phyloP scores from a whole-genome alignment of 2,113 vertebrate species.

The Chionodraco myersi region DNA sequence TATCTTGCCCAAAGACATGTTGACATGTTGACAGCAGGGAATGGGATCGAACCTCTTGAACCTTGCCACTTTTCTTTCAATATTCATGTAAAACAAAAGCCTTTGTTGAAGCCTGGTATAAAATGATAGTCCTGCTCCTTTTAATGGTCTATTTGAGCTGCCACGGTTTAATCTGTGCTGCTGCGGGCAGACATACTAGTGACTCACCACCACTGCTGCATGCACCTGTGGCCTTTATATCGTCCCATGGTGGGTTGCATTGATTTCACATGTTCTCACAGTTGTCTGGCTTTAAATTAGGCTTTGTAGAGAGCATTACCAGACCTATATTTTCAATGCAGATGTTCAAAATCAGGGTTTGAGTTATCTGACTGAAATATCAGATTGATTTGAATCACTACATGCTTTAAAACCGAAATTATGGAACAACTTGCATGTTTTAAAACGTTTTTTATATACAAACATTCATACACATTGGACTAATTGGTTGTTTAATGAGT shows the following conservation, averaged over 20 bases:
- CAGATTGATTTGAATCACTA: not conserved
- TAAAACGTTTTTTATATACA: not conserved
- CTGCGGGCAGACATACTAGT: too few relatives aligned
- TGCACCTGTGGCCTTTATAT: not conserved
- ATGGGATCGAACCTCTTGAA: too few relatives aligned
- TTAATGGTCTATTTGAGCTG: too few relatives aligned
- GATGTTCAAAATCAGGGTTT: not conserved
- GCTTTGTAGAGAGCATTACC: not conserved
- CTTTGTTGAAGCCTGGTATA: not conserved
- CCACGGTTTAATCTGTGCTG: not conserved
- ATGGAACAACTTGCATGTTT: not conserved
- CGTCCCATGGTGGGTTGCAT: not conserved
- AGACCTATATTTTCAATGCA: not conserved
- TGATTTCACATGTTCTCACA: not conserved
- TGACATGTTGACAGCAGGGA: too few relatives aligned
- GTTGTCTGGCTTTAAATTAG: not conserved
- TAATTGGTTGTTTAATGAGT: too few relatives aligned
- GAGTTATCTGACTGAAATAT: not conserved
- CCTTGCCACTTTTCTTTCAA: not conserved
- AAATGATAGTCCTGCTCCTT: not conserved
- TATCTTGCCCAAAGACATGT: too few relatives aligned
- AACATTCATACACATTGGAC: too few relatives aligned
- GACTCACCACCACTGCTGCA: not conserved
- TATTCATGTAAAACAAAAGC: not conserved
- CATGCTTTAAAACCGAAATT: slow-evolving; percentile 7